phyloP scores from a whole-genome alignment of 1,140 invertebrate genomes.

The Macrosteles quadrilineatus region DNA sequence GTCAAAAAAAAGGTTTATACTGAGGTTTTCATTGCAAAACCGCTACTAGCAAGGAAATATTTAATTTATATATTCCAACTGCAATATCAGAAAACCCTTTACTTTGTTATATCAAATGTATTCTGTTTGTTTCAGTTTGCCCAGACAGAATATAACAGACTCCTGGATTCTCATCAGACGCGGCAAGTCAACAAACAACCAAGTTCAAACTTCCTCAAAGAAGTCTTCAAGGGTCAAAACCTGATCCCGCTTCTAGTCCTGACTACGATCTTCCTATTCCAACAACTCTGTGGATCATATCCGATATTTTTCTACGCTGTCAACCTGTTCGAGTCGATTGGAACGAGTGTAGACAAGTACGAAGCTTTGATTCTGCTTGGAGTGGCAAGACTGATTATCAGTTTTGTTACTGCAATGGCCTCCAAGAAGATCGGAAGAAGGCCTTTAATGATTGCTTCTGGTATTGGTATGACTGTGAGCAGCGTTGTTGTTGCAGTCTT shows the following conservation, averaged over 20 bases:
- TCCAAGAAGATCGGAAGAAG: constrained; percentile 58
- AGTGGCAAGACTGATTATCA: constrained; percentile 55
- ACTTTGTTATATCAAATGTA: too few species aligned
- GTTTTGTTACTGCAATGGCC: constrained; percentile 52
- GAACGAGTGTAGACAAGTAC: constrained; percentile 51
- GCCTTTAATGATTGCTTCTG: constrained; percentile 55
- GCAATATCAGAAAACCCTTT: too few species aligned
- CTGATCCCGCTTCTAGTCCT: constrained; percentile 58
- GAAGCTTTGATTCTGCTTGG: constrained; percentile 55
- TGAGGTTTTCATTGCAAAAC: too few species aligned
- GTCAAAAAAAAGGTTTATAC: too few species aligned
- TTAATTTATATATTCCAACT: too few species aligned
- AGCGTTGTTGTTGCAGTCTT: constrained; percentile 18
- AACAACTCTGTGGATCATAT: constrained; percentile 62
- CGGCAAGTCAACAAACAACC: not conserved
- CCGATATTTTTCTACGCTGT: constrained; percentile 70
- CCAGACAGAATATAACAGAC: too few species aligned
- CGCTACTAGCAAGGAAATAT: too few species aligned
- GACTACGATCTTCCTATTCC: constrained; percentile 55
- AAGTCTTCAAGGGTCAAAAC: constrained; percentile 45
- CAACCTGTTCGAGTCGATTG: constrained; percentile 56
- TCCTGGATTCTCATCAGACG: too few species aligned
- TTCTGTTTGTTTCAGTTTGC: too few species aligned
- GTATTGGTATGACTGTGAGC: constrained; percentile 54
- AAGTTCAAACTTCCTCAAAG: not conserved